Evolutionary conservation across 2,888 invertebrate species (phyloP).

Genomic region (Caenorhabditis panamensis): DNA sequence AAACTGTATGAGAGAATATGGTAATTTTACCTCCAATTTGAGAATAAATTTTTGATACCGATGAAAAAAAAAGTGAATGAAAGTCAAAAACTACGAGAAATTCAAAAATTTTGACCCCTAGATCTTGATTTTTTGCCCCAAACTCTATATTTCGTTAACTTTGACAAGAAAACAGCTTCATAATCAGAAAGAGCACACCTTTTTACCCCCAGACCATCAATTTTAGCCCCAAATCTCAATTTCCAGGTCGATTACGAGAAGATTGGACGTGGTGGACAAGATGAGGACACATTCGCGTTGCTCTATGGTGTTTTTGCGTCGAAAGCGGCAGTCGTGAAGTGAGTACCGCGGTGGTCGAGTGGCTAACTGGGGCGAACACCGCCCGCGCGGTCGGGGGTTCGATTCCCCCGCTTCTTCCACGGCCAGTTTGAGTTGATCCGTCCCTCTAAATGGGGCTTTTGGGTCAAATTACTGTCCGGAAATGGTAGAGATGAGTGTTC

Average conservation of each 20-base stretch:
- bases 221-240: not conserved
- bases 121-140: too few species aligned
- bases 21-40: too few species aligned
- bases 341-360: conserved; percentile 34
- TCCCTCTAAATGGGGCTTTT: conserved; percentile 21
- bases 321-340: conserved; percentile 77
- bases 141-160: too few species aligned
- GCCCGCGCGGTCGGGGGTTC: conserved; percentile 9
- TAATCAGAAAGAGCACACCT: too few species aligned
- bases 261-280: conserved; percentile 67
- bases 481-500: conserved; percentile 42
- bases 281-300: conserved; percentile 79
- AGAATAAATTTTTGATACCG: too few species aligned
- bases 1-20: too few species aligned
- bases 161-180: too few species aligned
- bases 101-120: too few species aligned
- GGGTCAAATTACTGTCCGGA: conserved; percentile 62
- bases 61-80: too few species aligned
- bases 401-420: conserved; percentile 6
- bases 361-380: conserved; percentile 3
- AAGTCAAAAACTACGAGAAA: too few species aligned
- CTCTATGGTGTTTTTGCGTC: conserved; percentile 80
- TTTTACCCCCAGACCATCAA: not conserved
- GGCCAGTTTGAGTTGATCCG: conserved; percentile 58
- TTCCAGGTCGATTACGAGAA: conserved; percentile 68